A percentile compares a stretch with the other conserved stretches of the same genome.
phyloP scores from a whole-genome alignment of 2,888 invertebrate genomes.

The Encarsia formosa region DNA sequence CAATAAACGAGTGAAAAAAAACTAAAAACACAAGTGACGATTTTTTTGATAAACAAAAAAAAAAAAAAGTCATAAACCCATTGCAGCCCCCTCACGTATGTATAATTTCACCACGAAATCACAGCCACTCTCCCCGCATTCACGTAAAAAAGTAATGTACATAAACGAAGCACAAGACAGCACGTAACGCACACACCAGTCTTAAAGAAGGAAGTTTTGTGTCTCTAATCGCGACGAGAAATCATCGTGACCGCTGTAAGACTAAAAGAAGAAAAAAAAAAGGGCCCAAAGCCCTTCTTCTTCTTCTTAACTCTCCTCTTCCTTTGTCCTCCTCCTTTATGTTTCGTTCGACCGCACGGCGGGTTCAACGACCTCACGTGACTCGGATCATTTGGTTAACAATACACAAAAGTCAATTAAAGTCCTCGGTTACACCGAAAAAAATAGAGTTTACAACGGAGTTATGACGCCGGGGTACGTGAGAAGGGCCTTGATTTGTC shows the following conservation, averaged over 20 bases:
- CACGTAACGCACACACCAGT: conserved; percentile 5
- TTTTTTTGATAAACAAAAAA: too few species aligned
- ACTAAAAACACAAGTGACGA: too few species aligned
- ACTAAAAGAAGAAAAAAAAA: conserved; percentile 1
- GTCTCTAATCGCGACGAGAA: conserved; percentile 23
- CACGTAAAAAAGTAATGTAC: too few species aligned
- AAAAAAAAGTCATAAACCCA: too few species aligned
- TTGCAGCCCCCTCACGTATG: too few species aligned
- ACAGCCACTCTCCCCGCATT: too few species aligned
- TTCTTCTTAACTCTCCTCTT: conserved; percentile 4
- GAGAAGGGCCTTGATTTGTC: background rate
- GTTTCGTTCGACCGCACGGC: background rate
- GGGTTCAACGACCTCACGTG: conserved; percentile 24
- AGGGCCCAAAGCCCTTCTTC: conserved; percentile 12
- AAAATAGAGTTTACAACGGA: too few species aligned
- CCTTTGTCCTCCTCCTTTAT: background rate
- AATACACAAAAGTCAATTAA: too few species aligned
- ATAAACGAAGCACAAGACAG: conserved; percentile 10
- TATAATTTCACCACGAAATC: too few species aligned
- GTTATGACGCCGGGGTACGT: background rate
- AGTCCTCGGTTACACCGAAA: too few species aligned
- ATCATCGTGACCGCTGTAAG: conserved; percentile 14
- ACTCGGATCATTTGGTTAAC: too few species aligned
- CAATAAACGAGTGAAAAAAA: too few species aligned
- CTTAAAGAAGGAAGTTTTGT: conserved; percentile 6